Evolutionary conservation across 2,797 vertebrate species (phyloP).

Genomic region (Chloroceryle inda): DNA sequence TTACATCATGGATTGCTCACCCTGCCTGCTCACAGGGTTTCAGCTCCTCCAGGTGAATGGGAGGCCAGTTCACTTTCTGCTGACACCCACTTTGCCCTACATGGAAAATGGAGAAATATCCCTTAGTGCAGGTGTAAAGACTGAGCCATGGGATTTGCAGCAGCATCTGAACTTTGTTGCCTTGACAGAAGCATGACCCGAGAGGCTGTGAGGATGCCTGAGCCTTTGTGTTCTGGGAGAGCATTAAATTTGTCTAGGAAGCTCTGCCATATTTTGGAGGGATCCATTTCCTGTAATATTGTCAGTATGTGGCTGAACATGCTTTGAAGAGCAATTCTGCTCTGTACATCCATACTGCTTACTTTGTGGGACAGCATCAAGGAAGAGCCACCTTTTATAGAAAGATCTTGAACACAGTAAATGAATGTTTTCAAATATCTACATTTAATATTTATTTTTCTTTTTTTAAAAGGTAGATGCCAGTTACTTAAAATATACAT

Average conservation of each 20-base stretch:
- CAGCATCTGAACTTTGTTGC: background rate
- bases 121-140: background rate
- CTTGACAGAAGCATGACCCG: background rate
- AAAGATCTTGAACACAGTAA: background rate
- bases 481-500: background rate
- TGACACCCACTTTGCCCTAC: background rate
- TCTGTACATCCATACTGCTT: background rate
- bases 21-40: fast-evolving
- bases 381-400: background rate
- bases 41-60: background rate
- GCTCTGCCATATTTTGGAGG: background rate
- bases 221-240: background rate
- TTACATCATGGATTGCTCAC: fast-evolving
- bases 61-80: background rate
- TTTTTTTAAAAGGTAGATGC: background rate
- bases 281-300: background rate
- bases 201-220: background rate
- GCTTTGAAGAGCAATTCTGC: background rate
- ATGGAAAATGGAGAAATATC: background rate
- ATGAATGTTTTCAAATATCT: background rate
- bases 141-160: background rate
- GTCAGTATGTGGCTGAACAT: background rate
- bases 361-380: background rate
- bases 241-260: background rate
- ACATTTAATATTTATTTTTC: too few relatives aligned